Conservation (phyloP, 2,797 vertebrate genomes). For the Champsocephalus esox region DNA sequence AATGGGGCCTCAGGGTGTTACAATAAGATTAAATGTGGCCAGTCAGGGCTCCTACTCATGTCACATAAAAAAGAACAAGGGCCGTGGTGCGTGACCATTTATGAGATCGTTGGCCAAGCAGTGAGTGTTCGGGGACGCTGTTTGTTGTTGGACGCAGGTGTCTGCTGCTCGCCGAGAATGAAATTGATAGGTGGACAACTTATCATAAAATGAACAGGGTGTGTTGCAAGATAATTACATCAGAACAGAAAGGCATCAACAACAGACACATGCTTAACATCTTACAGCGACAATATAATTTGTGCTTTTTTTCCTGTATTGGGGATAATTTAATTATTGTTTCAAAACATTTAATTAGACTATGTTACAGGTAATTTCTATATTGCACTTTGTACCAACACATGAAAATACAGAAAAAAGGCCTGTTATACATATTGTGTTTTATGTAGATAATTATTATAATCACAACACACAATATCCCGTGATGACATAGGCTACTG, state of each 20-base stretch:
- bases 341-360: conserved; percentile 17
- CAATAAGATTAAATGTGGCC: conserved; percentile 77
- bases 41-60: conserved; percentile 69
- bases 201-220: conserved; percentile 50
- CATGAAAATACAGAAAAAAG: not conserved
- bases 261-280: not conserved
- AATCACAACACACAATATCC: not conserved
- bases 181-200: conserved; percentile 48
- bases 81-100: conserved; percentile 71
- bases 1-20: conserved; percentile 72
- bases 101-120: conserved; percentile 67
- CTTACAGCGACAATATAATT: not conserved
- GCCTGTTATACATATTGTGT: not conserved
- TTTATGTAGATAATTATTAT: not conserved
- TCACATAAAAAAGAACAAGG: conserved; percentile 80
- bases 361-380: not conserved
- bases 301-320: not conserved
- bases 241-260: conserved; percentile 2
- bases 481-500: too few species aligned
- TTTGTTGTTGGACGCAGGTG: conserved; percentile 64
- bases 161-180: conserved; percentile 33
- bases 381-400: not conserved
- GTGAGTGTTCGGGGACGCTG: conserved; percentile 61
- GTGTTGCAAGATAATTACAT: conserved; percentile 51
- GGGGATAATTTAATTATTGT: not conserved